phyloP scores from a whole-genome alignment of 2,888 invertebrate genomes.

The Amiota minor region DNA sequence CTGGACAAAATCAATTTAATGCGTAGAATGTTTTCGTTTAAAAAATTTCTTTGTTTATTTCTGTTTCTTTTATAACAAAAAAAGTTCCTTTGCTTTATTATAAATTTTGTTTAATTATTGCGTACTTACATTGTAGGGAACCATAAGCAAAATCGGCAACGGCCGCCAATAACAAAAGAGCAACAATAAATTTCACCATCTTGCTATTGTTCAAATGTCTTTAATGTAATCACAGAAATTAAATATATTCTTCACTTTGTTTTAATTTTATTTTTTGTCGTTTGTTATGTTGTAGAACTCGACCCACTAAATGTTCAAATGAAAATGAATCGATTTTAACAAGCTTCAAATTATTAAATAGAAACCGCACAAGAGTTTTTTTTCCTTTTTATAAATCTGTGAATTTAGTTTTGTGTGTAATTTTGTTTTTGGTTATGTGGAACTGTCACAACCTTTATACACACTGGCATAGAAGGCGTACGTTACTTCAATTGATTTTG shows the following conservation, averaged over 20 bases:
- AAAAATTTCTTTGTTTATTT: slow-evolving; percentile 37
- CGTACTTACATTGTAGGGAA: slow-evolving; percentile 81
- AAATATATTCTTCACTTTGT: slow-evolving; percentile 28
- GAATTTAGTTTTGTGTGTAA: slow-evolving; percentile 18
- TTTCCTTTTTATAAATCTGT: slow-evolving; percentile 18
- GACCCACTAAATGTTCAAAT: slow-evolving; percentile 63
- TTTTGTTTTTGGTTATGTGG: slow-evolving; percentile 39
- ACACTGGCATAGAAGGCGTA: slow-evolving; percentile 93
- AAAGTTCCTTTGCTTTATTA: not conserved
- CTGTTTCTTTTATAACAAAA: slow-evolving; percentile 32
- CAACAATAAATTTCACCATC: slow-evolving; percentile 77
- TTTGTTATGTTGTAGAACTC: slow-evolving; percentile 43
- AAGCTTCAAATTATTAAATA: slow-evolving; percentile 62
- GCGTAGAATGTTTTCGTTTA: slow-evolving; percentile 56
- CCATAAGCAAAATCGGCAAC: slow-evolving; percentile 73
- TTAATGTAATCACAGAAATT: slow-evolving; percentile 63
- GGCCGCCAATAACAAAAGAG: slow-evolving; percentile 72
- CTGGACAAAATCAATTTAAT: slow-evolving; percentile 39
- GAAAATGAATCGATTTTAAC: slow-evolving; percentile 62
- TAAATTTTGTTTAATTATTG: slow-evolving; percentile 22
- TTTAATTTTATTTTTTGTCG: slow-evolving; percentile 34
- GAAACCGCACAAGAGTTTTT: slow-evolving; percentile 31
- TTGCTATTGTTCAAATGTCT: slow-evolving; percentile 49
- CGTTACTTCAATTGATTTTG: slow-evolving; percentile 50
- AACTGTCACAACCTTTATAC: slow-evolving; percentile 84